Base-by-base conservation (phyloP, 2,888 invertebrate genomes). In the Heliconius sara region DNA sequence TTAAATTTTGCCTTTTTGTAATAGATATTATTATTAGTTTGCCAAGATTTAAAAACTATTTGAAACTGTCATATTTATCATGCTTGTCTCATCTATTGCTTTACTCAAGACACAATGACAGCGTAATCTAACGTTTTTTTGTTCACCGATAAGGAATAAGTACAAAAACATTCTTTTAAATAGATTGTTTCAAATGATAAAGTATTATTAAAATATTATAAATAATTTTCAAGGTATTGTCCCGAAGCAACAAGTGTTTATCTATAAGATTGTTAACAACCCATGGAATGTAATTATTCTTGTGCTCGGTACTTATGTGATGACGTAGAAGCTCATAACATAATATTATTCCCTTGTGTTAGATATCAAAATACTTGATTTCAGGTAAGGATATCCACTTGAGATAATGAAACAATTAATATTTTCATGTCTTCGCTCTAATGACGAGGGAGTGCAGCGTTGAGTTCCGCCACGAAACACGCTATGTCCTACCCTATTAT, bases 221-320 rank as follows among this genome's bases (percentile, higher is more conserved):
- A 73, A 34, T 30, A n/a, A 73, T n/a, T 6, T 16, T 1, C 60
- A 57, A 47, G 79, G 79, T 79, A 67, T 74, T 74, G 67, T 80
- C 77, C 80, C 80, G 77, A 25, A 52, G 25, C 34, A 77, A 77
- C 67, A 25, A 65, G 34, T 63, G 67, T 39, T 57, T 72, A 60
- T 73, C 72, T 72, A 47, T 10, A 27, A 63, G 65, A 43, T 66
- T n/a, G 57, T 67, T 47, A 73, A 76, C 52, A 73, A 71, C 16
- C 52, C 25, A 47, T 74, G 30, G 79, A 79, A 73, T 27, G 43
- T 77, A 68, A 72, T 47, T 73, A 30, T 25, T 25, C 27, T 43
- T 19, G 57, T 68, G 16, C 16, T 39, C 68, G 25, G 72, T 60
- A 67, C 67, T 22, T 72, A 52, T 57, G 47, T 57, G 22, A 72